Conservation (phyloP, 2,888 invertebrate species). For the Cantharis nigra region DNA sequence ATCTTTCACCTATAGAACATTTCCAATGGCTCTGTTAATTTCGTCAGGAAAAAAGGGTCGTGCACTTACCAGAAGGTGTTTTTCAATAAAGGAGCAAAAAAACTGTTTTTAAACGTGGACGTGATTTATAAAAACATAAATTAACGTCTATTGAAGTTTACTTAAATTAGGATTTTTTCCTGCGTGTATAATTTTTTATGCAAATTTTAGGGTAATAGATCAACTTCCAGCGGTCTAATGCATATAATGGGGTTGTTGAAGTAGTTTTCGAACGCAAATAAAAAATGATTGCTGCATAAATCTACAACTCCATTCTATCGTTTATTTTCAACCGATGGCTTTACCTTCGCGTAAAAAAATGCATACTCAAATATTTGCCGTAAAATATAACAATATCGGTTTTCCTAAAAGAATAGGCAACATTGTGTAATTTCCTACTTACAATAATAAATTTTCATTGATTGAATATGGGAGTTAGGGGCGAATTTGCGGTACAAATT, state of each 20-base stretch:
- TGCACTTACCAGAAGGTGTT: background rate
- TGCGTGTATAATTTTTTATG: background rate
- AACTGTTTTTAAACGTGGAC: background rate
- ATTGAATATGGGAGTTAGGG: background rate
- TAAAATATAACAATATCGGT: background rate
- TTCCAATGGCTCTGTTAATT: background rate
- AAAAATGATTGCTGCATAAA: conserved; percentile 11
- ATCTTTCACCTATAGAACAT: background rate
- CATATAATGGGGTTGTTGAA: conserved; percentile 11
- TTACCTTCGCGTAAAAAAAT: conserved; percentile 8
- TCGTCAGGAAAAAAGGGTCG: background rate
- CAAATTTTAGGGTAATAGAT: background rate
- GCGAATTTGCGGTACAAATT: background rate
- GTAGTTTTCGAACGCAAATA: conserved; percentile 9
- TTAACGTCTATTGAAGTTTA: background rate
- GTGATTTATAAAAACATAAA: background rate
- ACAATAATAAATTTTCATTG: background rate
- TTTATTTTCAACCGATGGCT: conserved; percentile 12
- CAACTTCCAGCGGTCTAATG: background rate
- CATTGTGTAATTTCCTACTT: background rate
- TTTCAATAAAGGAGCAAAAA: background rate
- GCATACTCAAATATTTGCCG: background rate
- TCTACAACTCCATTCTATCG: conserved; percentile 5
- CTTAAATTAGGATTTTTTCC: background rate
- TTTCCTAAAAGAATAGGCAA: background rate